phyloP scores from a whole-genome alignment of 2,797 vertebrate species.

The Delichon dasypus region DNA sequence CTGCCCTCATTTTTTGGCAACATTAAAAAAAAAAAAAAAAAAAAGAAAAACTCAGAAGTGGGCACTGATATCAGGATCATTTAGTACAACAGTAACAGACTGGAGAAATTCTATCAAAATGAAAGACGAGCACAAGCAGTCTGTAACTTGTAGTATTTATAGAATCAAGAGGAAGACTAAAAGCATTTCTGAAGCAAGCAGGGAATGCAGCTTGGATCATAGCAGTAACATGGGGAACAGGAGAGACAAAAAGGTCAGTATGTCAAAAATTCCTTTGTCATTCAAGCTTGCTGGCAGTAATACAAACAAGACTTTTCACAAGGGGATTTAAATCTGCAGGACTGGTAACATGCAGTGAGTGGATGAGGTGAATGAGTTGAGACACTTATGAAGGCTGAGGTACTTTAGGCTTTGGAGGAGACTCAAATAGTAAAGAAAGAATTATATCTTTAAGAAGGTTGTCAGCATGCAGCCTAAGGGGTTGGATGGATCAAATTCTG shows the following conservation, averaged over 20 bases:
- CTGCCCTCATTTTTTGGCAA: neutral
- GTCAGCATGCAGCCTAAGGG: neutral
- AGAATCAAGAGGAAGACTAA: neutral
- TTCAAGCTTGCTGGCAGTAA: neutral
- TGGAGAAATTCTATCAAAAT: neutral
- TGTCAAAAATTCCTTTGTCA: constrained; percentile 1
- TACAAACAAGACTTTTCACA: neutral
- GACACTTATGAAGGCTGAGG: neutral
- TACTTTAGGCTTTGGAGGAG: neutral
- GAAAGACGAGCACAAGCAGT: neutral
- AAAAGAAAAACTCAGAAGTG: no score
- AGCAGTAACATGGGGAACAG: neutral
- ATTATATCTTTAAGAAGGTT: neutral
- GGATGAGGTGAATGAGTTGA: neutral
- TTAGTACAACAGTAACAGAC: neutral
- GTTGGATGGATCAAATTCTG: neutral
- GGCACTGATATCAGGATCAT: neutral
- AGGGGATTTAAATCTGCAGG: neutral
- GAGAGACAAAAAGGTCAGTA: neutral
- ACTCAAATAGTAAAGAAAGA: neutral
- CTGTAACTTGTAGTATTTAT: neutral
- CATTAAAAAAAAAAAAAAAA: neutral
- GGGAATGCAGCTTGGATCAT: neutral
- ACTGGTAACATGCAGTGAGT: neutral
- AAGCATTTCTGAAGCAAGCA: neutral